Percentiles rank a stretch among this genome's conserved stretches.
Conservation (phyloP, 2,888 invertebrate genomes). For the Agrochola lota region DNA sequence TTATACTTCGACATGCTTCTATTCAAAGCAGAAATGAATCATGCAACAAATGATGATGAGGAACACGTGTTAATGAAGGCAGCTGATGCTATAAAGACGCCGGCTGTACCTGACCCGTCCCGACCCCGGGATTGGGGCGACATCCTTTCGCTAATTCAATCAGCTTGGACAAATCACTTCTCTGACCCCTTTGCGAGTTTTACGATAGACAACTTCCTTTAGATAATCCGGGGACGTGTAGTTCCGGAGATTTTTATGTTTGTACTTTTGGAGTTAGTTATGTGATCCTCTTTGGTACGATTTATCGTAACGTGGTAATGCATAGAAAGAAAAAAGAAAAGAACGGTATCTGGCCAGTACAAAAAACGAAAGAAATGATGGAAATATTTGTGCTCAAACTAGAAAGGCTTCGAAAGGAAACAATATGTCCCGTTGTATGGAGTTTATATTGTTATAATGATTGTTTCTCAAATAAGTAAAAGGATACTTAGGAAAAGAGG, state of each 20-base stretch:
- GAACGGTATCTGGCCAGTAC: neutral
- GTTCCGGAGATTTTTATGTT: slow-evolving; percentile 20
- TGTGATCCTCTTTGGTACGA: slow-evolving; percentile 2
- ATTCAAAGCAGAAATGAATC: slow-evolving; percentile 71
- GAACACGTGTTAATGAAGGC: slow-evolving; percentile 77
- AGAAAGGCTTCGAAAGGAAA: neutral
- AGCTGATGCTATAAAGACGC: slow-evolving; percentile 79
- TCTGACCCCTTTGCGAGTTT: slow-evolving; percentile 61
- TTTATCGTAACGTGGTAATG: neutral
- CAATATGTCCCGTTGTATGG: neutral
- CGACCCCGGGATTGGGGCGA: slow-evolving; percentile 70
- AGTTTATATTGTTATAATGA: neutral
- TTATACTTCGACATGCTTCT: slow-evolving; percentile 13
- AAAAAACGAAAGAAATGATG: neutral
- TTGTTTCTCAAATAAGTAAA: neutral
- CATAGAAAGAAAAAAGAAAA: neutral
- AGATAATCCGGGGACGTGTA: slow-evolving; percentile 37
- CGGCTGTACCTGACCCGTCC: slow-evolving; percentile 77
- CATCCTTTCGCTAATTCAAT: slow-evolving; percentile 86
- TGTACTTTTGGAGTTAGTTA: no score
- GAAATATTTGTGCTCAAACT: neutral
- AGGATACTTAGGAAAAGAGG: neutral
- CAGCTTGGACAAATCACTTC: slow-evolving; percentile 74
- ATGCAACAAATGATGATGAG: slow-evolving; percentile 65
- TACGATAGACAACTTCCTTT: slow-evolving; percentile 70